A percentile compares a stretch with the other conserved stretches of the same genome.
Evolutionary conservation across 2,888 invertebrate genomes (phyloP).

Genomic region (Agonopterix arenella): DNA sequence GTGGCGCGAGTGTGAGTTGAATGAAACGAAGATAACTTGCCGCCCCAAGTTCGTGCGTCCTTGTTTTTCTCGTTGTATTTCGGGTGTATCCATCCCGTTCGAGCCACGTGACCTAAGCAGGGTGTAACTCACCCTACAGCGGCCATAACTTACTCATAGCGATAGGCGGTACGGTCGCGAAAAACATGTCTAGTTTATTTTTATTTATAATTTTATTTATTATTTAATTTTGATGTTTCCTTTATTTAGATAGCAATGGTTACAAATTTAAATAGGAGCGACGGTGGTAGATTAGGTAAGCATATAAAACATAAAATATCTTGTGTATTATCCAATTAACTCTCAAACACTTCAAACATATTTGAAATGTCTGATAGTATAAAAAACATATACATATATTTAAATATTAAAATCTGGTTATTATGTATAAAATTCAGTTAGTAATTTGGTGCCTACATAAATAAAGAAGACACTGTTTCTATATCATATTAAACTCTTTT

Average conservation of each 20-base stretch:
- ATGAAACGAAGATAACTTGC: constrained; percentile 77
- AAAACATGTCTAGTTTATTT: constrained; percentile 54
- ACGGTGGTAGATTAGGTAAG: too few species aligned
- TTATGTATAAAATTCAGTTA: background rate
- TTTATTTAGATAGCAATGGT: too few species aligned
- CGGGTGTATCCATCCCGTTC: constrained; percentile 51
- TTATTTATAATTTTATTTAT: constrained; percentile 23
- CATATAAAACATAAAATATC: too few species aligned
- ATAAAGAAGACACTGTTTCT: background rate
- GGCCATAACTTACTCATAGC: constrained; percentile 77
- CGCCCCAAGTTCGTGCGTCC: constrained; percentile 66
- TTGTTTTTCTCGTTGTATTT: constrained; percentile 35
- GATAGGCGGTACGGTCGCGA: constrained; percentile 72
- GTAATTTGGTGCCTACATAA: background rate
- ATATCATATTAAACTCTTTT: background rate
- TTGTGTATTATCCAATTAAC: background rate
- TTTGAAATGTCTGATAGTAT: background rate
- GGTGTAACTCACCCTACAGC: constrained; percentile 77
- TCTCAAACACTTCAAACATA: background rate
- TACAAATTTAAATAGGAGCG: too few species aligned
- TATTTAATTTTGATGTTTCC: background rate
- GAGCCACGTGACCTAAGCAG: constrained; percentile 75
- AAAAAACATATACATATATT: too few species aligned
- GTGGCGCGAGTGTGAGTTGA: constrained; percentile 74
- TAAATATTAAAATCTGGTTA: background rate